Evolutionary conservation across 2,888 invertebrate species (phyloP), one percentile per base, ranked within the genome.

Genomic region (Tetranychus piercei): DNA sequence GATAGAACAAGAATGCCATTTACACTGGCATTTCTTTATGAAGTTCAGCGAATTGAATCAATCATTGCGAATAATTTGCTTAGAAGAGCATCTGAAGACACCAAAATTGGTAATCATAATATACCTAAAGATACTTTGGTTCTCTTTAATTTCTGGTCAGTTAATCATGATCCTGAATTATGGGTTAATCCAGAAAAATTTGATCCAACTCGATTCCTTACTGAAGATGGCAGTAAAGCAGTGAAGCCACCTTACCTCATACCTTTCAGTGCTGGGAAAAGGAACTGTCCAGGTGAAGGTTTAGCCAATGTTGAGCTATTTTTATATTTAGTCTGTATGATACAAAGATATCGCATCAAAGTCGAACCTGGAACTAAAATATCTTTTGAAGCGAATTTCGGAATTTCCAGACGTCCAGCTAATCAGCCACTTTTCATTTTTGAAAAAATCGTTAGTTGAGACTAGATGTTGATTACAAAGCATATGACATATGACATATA

Each of bases 1-100:
- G 93, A 94, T 81, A 85, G 91, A 82, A 86, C 89, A n/a, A 88
- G 87, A 80, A 85, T 94, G 77, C 90, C 91, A 1, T 86, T 90
- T 80, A 92, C 92, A 8, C 91, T 93, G 82, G 55, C 55, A 9
- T 55, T 55, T 55, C 3, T 55, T 15, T 6, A 55, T 55, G 55
- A 55, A 15, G 55, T 55, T 15, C 55, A 55, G 11, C 9, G 55
- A 7, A 9, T 15, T 15, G 9, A 9, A 15, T 55, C 55, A 15
- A 55, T 55, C 15, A 15, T 55, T 55, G 11, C 55, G 0, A 15
- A 15, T 55, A 55, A 55, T 55, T 55, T 55, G 6, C 15, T 55
- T 2, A 55, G 55, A 55, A 55, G 55, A 55, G 55, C 55, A 15
- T 55, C 15, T 55, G 11, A 15, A 15, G 55, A 55, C 7, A 55